These are phyloP conservation scores for Trachymyrmex cornetzi DNA, from an alignment of 1,140 invertebrate species.

Conservation along the genomic window DNA sequence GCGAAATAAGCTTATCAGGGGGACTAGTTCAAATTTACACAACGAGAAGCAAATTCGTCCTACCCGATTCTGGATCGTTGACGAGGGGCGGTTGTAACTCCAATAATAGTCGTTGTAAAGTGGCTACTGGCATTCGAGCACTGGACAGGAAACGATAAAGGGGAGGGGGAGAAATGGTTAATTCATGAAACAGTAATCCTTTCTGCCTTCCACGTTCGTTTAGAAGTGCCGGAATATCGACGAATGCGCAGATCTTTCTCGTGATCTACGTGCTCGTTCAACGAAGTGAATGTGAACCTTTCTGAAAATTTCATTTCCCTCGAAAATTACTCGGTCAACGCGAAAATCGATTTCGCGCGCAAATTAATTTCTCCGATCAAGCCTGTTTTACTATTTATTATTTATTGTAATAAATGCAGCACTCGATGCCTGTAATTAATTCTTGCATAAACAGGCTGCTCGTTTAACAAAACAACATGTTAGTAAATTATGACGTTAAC, in stretches of 20 bases:
- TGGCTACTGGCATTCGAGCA: constrained; percentile 52
- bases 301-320: background rate
- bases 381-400: constrained; percentile 21
- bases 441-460: constrained; percentile 33
- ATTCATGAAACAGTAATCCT: constrained; percentile 77
- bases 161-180: constrained; percentile 71
- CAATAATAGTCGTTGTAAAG: constrained; percentile 70
- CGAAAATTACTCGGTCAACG: background rate
- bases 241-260: constrained; percentile 60
- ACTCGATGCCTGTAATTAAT: constrained; percentile 42
- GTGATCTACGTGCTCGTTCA: background rate
- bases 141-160: constrained; percentile 35
- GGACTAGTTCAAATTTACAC: constrained; percentile 54
- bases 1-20: constrained; percentile 53
- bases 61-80: constrained; percentile 15
- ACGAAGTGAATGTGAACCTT: background rate
- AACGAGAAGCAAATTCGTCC: constrained; percentile 49
- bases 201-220: constrained; percentile 26
- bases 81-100: constrained; percentile 43
- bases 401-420: background rate
- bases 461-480: constrained; percentile 20
- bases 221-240: constrained; percentile 70
- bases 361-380: background rate
- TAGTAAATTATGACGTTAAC: background rate
- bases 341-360: background rate